Evolutionary conservation across 1,140 invertebrate genomes (phyloP), one percentile per base, ranked within the genome.

Genomic region (Cotesia typhae): DNA sequence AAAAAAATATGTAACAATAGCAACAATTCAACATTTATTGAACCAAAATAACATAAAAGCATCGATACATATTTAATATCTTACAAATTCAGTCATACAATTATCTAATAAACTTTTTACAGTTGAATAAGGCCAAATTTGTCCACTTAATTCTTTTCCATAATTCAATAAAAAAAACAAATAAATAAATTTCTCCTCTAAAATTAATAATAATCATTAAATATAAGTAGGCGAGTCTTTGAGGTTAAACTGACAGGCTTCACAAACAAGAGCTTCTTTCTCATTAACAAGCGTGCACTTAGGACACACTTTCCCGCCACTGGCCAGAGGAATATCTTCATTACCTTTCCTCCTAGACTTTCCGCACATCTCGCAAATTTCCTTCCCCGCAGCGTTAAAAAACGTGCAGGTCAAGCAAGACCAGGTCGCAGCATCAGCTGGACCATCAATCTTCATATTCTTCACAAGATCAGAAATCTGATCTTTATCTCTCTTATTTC

Each of bases 211-310:
- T 41, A 55, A 6, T 67, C 9, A 60, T 64, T 72, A 90, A 80
- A 93, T 93, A 80, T 94, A 94, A 66, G 92, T 94, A 51, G 93
- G 92, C 70, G 92, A 94, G 85, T 93, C 90, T 83, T 92, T 89
- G 28, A 94, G 87, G 81, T 89, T 91, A 20, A 87, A 84, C 12
- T 87, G 87, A 86, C 94, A 95, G 20, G 91, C 93, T 68, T 90
- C 90, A 80, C 94, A 94, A 4, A 79, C 81, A 36, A 85, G 87
- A 4, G 90, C 90, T 67, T 90, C 90, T 81, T 91, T 90, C 20
- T 90, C 89, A 83, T 95, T 95, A n/a, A 94, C 92, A 10, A 94
- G 83, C n/a, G 93, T 95, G 82, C 94, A 95, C 38, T 90, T 86
- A 1, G 90, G 91, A 80, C 94, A 95, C 79, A 94, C 91, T 41